Percentiles rank a stretch among this genome's conserved stretches.
These are phyloP conservation scores for Apis laboriosa DNA, from an alignment of 1,140 invertebrate species.

Conservation along the genomic window DNA sequence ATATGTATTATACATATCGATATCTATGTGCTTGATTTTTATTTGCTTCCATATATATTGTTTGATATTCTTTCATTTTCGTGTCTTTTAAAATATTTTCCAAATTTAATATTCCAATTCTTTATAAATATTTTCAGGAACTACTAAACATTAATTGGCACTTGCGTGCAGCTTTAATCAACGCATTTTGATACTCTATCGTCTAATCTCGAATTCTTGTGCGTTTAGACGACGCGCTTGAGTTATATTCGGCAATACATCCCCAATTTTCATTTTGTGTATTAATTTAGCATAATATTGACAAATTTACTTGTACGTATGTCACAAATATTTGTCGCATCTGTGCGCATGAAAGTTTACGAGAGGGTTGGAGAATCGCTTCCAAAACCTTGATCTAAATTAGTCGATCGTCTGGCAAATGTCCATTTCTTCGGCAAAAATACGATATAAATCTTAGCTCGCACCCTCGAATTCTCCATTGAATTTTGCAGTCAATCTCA, in stretches of 20 bases:
- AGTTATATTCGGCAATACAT: neutral
- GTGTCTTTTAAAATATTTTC: no score
- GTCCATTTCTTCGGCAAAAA: conserved; percentile 44
- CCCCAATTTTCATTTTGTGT: neutral
- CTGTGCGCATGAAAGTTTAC: conserved; percentile 36
- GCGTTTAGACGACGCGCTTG: neutral
- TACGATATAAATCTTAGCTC: conserved; percentile 32
- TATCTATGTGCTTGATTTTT: no score
- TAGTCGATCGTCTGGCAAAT: conserved; percentile 43
- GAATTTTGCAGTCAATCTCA: conserved; percentile 1
- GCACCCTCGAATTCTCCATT: neutral
- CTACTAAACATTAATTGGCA: conserved; percentile 22
- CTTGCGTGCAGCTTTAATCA: conserved; percentile 26
- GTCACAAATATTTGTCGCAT: conserved; percentile 22
- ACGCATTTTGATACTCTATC: neutral
- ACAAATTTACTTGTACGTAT: neutral
- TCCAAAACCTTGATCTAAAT: conserved; percentile 56
- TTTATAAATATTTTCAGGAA: neutral
- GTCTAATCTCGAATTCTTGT: conserved; percentile 36
- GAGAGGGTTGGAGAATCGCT: conserved; percentile 26
- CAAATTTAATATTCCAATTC: neutral
- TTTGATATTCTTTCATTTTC: no score
- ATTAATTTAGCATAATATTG: conserved; percentile 17
- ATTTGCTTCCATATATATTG: no score
- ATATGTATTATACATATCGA: neutral